Evolutionary conservation across 2,888 invertebrate genomes (phyloP).

Genomic region (Tetanocera ferruginea): DNA sequence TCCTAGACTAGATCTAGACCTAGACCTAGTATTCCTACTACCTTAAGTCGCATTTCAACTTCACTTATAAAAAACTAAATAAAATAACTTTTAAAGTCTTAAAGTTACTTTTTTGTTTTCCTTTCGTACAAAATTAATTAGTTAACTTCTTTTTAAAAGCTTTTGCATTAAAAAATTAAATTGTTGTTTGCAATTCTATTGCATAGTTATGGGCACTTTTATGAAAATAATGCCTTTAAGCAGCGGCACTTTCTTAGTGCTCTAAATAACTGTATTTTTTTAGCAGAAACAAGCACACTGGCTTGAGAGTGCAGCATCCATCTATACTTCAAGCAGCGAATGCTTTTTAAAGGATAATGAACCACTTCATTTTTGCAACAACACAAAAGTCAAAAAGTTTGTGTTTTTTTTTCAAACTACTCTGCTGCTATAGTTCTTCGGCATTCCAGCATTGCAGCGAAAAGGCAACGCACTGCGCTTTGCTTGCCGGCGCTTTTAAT

Average conservation of each 20-base stretch:
- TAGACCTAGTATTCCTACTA: no score
- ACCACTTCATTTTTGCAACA: constrained; percentile 1
- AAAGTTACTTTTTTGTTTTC: neutral
- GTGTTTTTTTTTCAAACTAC: neutral
- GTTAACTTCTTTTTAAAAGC: neutral
- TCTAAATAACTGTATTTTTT: no score
- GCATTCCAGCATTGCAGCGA: neutral
- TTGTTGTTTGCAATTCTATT: neutral
- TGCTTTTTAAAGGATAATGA: neutral
- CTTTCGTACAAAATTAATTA: neutral
- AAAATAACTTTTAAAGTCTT: no score
- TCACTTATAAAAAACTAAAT: no score
- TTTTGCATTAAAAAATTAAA: neutral
- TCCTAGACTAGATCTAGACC: no score
- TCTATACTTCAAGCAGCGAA: neutral
- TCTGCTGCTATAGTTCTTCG: neutral
- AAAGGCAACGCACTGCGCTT: no score
- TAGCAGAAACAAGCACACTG: no score
- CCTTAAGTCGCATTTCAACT: no score
- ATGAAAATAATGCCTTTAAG: no score
- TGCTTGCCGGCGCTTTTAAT: neutral
- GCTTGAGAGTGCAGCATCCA: no score
- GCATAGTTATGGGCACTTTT: neutral
- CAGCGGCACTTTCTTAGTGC: no score
- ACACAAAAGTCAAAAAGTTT: neutral